Base-by-base conservation (phyloP, 2,113 vertebrate species). In the Actinemys pallida region DNA sequence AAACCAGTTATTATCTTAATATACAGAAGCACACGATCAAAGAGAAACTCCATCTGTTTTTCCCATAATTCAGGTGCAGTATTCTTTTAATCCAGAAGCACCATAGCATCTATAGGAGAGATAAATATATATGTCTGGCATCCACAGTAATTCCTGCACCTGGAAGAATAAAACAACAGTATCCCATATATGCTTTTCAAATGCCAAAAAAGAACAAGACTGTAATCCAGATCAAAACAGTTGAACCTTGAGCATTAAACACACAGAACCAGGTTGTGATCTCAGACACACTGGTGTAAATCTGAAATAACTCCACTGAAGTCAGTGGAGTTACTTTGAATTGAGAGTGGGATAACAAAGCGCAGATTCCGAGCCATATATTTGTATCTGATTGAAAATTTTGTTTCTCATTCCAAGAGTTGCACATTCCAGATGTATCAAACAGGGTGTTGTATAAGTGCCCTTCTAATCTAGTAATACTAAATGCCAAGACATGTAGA, bases 201-300 rank as follows among this genome's bases (percentile, higher is more conserved):
- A 83, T 83, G 31, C 82, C 85, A 85, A 87, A 78, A 90, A 92
- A 83, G 91, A 88, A 78, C 2, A 81, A 90, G 88, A 35, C 72
- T 84, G 39, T 92, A 79, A 92, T 97, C 82, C 95, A 93, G 94
- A 93, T 95, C 86, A 95, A 95, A 90, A 80, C 87, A 95, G 93
- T 92, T 95, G 78, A 92, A 94, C 87, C 76, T 39, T 88, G 81
- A 91, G 91, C 59, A 27, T 25, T 35, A 83, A 62, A 84, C n/a
- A 84, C 59, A 57, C 79, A 81, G 80, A 76, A 29, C 72, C 94
- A 96, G 76, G 53, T 78, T 87, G 76, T 94, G 72, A 89, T 92
- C 87, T 90, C 81, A 62, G 82, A 93, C 86, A 78, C 31, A 0
- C 82, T 53, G 39, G 56, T 81, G 82, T 79, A 13, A 92, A 65